Evolutionary conservation across 2,113 vertebrate genomes (phyloP), one percentile per base, ranked within the genome.

Genomic region (Xiphias gladius): DNA sequence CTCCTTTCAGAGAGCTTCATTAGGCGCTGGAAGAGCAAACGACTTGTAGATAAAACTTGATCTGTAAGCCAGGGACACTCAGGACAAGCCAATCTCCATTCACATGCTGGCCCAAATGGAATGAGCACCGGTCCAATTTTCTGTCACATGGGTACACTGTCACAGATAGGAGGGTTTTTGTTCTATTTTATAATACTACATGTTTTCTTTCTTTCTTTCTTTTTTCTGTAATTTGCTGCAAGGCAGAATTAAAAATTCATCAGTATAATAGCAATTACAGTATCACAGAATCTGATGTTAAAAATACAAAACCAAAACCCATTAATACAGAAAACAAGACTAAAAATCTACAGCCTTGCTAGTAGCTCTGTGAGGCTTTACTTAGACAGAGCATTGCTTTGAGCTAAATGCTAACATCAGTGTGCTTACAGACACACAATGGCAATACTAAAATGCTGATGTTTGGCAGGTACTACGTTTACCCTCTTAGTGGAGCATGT

Each of bases 1-100:
- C 93, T 95, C 90, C 89, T 93, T 87, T 93, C 90, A 89, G 91
- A 91, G 86, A 94, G 90, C 84, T 92, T 94, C 93, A 95, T 94
- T 94, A 93, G 92, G 88, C 76, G 28, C 80, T 83, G 88, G 87
- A 83, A 91, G 86, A 94, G 87, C 90, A 90, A 92, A 90, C 83
- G 85, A 84, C 88, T 79, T 85, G 84, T 83, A 90, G 92, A 94
- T 93, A 93, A 94, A 95, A 92, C 87, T 83, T 88, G 92, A 93
- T 94, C 90, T 89, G 91, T 80, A 82, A 90, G 89, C 90, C 89
- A 87, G 91, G 83, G 89, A 92, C 92, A 87, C 66, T 88, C 85
- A 76, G 93, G 86, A 93, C 82, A 73, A 90, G 83, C 80, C 89
- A 86, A 85, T 91, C 82, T 89, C 84, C 86, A 88, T 92, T 93